Evolutionary conservation across 2,888 invertebrate species (phyloP).

Genomic region (Chromoteleia sp.): DNA sequence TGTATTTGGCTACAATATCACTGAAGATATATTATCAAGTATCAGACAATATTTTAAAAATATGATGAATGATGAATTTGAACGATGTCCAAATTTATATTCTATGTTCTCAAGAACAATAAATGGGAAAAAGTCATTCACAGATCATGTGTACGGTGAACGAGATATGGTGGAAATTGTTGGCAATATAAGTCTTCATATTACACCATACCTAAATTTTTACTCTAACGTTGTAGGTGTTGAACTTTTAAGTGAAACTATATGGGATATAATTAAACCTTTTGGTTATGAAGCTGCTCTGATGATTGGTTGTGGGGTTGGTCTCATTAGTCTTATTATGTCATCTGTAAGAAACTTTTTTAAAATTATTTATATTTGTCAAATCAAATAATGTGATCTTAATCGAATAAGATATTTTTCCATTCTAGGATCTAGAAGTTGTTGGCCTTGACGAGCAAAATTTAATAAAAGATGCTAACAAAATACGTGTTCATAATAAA

Average conservation of each 20-base stretch:
- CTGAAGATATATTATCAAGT: slow-evolving; percentile 3
- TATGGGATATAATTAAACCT: slow-evolving; percentile 34
- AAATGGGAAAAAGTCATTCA: slow-evolving; percentile 9
- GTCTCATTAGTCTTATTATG: slow-evolving; percentile 48
- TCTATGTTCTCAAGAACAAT: slow-evolving; percentile 27
- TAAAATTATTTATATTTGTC: background rate
- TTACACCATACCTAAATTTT: slow-evolving; percentile 41
- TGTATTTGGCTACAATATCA: slow-evolving; percentile 44
- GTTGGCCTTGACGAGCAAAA: slow-evolving; percentile 18
- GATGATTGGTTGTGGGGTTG: slow-evolving; percentile 55
- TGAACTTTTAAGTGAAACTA: slow-evolving; percentile 32
- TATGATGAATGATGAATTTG: too few species aligned
- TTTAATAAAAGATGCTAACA: slow-evolving; percentile 3
- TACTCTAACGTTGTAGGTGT: slow-evolving; percentile 56
- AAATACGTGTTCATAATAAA: background rate
- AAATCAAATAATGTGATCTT: background rate
- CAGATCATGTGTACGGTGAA: slow-evolving; percentile 32
- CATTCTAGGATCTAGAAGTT: background rate
- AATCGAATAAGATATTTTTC: too few species aligned
- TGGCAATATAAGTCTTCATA: slow-evolving; percentile 30
- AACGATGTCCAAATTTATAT: background rate
- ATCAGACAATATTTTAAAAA: slow-evolving; percentile 24
- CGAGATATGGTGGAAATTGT: slow-evolving; percentile 26
- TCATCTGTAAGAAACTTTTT: slow-evolving; percentile 43
- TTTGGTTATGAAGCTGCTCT: slow-evolving; percentile 32